These are phyloP conservation scores for Dolichoris vasculosae DNA, from an alignment of 1,140 invertebrate species.

Conservation along the genomic window DNA sequence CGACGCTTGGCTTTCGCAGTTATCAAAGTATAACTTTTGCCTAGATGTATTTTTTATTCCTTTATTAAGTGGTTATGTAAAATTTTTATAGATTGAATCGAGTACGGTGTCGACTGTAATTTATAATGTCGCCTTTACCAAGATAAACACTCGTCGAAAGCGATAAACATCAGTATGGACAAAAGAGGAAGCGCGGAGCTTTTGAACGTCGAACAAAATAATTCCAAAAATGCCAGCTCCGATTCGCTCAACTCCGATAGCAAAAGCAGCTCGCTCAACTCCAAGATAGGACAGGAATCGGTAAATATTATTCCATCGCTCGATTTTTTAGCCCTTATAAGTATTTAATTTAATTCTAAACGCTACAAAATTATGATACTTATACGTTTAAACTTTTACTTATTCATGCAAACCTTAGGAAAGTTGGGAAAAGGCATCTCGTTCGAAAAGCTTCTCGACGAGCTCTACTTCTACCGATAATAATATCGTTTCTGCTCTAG, in stretches of 20 bases:
- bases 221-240: slow-evolving; percentile 81
- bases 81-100: neutral
- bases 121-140: slow-evolving; percentile 33
- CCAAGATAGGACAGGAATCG: slow-evolving; percentile 85
- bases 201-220: slow-evolving; percentile 73
- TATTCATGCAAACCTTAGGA: slow-evolving; percentile 63
- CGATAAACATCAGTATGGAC: slow-evolving; percentile 67
- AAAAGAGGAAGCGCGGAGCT: slow-evolving; percentile 74
- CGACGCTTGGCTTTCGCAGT: neutral
- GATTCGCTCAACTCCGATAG: slow-evolving; percentile 87
- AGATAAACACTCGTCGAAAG: slow-evolving; percentile 22
- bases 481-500: slow-evolving; percentile 75
- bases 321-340: neutral
- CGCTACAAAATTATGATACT: slow-evolving; percentile 1
- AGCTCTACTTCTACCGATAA: slow-evolving; percentile 79
- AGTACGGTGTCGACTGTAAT: neutral
- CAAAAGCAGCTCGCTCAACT: slow-evolving; percentile 88
- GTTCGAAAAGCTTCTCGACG: slow-evolving; percentile 78
- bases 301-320: slow-evolving; percentile 71
- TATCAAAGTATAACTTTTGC: neutral
- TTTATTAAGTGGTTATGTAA: neutral
- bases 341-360: neutral
- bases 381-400: slow-evolving; percentile 39
- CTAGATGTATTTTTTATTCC: neutral
- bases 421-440: slow-evolving; percentile 76